A percentile compares a stretch with the other conserved stretches of the same genome.
These are phyloP conservation scores for Volucella bombylans DNA, from an alignment of 2,888 invertebrate species.

Conservation along the genomic window DNA sequence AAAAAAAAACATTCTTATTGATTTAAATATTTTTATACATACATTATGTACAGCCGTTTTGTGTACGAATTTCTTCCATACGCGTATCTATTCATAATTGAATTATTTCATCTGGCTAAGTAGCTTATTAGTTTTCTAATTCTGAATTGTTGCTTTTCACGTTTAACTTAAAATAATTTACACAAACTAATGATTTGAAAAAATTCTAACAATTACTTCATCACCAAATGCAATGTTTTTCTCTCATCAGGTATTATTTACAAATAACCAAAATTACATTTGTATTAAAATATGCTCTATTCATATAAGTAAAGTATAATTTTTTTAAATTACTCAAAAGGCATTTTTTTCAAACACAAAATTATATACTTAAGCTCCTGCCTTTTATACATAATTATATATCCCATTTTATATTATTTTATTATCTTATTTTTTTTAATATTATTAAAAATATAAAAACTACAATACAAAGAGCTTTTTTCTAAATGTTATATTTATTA, in stretches of 20 bases:
- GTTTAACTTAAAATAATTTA: constrained; percentile 27
- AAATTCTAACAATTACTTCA: constrained; percentile 8
- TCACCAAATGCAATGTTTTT: neutral
- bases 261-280: constrained; percentile 55
- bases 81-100: constrained; percentile 44
- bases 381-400: constrained; percentile 24
- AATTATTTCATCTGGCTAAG: constrained; percentile 29
- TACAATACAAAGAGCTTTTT: constrained; percentile 32
- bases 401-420: neutral
- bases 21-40: constrained; percentile 70
- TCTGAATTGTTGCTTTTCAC: constrained; percentile 23
- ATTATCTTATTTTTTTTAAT: constrained; percentile 3
- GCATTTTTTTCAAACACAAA: constrained; percentile 58
- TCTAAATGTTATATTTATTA: neutral
- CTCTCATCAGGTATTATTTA: constrained; percentile 40
- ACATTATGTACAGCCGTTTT: constrained; percentile 75
- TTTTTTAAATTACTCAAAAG: constrained; percentile 55
- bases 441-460: constrained; percentile 30
- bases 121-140: constrained; percentile 34
- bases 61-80: constrained; percentile 55
- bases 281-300: constrained; percentile 38
- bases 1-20: constrained; percentile 68
- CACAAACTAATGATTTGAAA: constrained; percentile 24
- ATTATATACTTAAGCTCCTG: constrained; percentile 61
- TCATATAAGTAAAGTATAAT: constrained; percentile 22